Evolutionary conservation across 2,113 vertebrate genomes (phyloP).

Genomic region (Platycercus adscitus): DNA sequence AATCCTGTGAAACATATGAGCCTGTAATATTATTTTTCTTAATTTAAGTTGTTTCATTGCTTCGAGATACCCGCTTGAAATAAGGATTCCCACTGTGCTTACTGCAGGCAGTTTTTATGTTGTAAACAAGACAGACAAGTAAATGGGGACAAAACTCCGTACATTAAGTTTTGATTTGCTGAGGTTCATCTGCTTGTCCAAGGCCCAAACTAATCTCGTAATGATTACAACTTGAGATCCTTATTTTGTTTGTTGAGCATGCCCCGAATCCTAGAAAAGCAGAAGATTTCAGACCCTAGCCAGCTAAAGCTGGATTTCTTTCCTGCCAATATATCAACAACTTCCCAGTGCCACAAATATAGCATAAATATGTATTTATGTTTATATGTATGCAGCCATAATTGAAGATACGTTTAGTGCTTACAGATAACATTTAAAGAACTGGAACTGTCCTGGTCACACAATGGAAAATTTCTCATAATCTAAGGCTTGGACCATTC

Average conservation of each 20-base stretch:
- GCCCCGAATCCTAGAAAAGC: background rate
- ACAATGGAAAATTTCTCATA: background rate
- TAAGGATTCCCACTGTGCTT: background rate
- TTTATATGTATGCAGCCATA: background rate
- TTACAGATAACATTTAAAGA: background rate
- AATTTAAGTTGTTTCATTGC: background rate
- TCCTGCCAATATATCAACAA: background rate
- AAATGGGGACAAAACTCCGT: background rate
- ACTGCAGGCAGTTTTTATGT: accelerated
- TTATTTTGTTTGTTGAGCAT: background rate
- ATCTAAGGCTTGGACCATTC: background rate
- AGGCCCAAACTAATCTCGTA: background rate
- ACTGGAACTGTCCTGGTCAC: background rate
- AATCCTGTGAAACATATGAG: background rate
- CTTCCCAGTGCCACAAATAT: background rate
- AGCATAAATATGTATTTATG: background rate
- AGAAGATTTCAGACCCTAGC: accelerated
- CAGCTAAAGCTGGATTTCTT: background rate
- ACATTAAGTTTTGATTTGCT: background rate
- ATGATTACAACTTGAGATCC: background rate
- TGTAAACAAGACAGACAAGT: background rate
- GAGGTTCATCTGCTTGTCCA: background rate
- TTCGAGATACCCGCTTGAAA: background rate
- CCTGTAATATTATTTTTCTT: background rate
- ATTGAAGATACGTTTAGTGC: background rate